A percentile compares a stretch with the other conserved stretches of the same genome.
These are phyloP conservation scores for Drosophila parthenogenetica DNA, from an alignment of 2,888 invertebrate genomes.

Conservation along the genomic window DNA sequence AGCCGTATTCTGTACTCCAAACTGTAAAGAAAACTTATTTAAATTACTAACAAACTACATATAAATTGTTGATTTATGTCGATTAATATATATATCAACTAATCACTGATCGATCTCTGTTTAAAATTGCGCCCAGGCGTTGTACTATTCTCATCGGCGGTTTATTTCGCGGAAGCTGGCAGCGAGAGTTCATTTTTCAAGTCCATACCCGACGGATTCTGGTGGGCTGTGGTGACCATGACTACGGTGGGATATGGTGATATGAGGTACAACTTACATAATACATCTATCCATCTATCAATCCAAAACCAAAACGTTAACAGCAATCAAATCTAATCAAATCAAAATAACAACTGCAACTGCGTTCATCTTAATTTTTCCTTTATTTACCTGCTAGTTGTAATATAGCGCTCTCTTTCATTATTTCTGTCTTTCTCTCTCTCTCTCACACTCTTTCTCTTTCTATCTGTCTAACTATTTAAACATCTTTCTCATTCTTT, in stretches of 20 bases:
- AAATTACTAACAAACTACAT: conserved; percentile 9
- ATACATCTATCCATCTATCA: conserved; percentile 42
- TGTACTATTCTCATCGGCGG: conserved; percentile 99
- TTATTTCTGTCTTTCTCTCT: no score
- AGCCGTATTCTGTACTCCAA: not conserved
- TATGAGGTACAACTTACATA: conserved; percentile 90
- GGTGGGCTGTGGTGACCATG: conserved; percentile 99
- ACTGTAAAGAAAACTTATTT: no score
- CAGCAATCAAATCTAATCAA: conserved; percentile 15
- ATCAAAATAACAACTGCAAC: conserved; percentile 30
- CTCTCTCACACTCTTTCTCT: conserved; percentile 13
- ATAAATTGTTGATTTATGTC: conserved; percentile 4
- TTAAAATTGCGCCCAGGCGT: conserved; percentile 89
- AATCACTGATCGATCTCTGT: conserved; percentile 61
- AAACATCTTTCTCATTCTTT: conserved; percentile 10
- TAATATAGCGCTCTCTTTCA: conserved; percentile 45
- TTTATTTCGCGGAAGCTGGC: conserved; percentile 99
- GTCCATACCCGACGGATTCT: conserved; percentile 99
- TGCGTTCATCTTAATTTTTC: conserved; percentile 34
- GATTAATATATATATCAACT: conserved; percentile 23
- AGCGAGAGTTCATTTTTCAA: conserved; percentile 99
- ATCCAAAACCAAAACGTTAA: conserved; percentile 28
- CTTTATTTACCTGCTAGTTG: conserved; percentile 42
- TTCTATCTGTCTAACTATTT: conserved; percentile 27
- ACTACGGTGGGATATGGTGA: conserved; percentile 99